A percentile compares a stretch with the other conserved stretches of the same genome.
These are phyloP conservation scores for Hippocampus zosterae DNA, from an alignment of 2,113 vertebrate genomes.

Conservation along the genomic window DNA sequence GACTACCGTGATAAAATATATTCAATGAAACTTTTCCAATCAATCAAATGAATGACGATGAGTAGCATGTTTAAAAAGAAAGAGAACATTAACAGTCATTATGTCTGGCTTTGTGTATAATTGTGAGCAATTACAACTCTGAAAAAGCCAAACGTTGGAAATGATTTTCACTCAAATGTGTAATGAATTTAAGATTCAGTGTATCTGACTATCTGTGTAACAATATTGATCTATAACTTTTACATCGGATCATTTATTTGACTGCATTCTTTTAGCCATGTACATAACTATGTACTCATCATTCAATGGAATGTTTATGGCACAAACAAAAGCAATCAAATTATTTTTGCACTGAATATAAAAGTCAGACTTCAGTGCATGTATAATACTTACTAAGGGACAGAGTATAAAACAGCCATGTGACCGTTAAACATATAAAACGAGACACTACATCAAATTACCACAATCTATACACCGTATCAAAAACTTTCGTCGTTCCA, in stretches of 20 bases:
- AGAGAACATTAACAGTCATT: too few species aligned
- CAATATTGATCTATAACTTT: not conserved
- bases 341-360: not conserved
- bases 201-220: not conserved
- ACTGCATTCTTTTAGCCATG: not conserved
- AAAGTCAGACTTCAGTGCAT: not conserved
- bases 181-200: not conserved
- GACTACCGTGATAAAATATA: not conserved
- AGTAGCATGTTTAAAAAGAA: not conserved
- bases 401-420: not conserved
- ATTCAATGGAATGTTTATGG: constrained; percentile 1
- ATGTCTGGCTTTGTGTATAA: too few species aligned
- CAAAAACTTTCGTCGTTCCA: not conserved
- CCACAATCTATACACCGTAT: not conserved
- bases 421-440: not conserved
- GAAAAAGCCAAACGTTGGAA: not conserved
- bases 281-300: not conserved
- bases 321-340: not conserved
- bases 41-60: not conserved
- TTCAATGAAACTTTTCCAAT: not conserved
- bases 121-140: too few species aligned
- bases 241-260: not conserved
- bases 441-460: not conserved
- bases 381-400: constrained; percentile 1
- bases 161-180: not conserved